Base-by-base conservation (phyloP, 2,113 vertebrate species). In the Dromas ardeola region DNA sequence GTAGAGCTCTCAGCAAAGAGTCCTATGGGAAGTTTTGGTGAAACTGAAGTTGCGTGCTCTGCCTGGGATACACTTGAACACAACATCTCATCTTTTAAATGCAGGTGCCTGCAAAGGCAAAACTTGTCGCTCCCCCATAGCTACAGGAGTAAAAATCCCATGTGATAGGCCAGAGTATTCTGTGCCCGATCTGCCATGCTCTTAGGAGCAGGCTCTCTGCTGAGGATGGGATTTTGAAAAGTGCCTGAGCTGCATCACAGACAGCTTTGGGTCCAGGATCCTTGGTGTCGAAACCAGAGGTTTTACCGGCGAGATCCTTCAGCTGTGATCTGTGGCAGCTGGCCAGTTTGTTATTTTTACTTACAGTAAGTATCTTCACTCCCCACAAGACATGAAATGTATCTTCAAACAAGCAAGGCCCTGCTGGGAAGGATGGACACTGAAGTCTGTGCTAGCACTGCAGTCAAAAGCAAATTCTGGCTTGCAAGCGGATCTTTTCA, bases 171-270 rank as follows among this genome's bases (percentile, higher is more conserved):
- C 30, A 42, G 14, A 11, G n/a, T 23, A 23, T 38, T 40, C 55
- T 15, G 30, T 43, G 43, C 22, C 61, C 6, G 1, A 25, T 26
- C 30, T 49, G 56, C 30, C 49, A 63, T 0, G 0, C 17, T 66
- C 23, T 26, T 16, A 55, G 71, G 20, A 84, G 36, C 15, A 10
- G 9, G 14, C 3, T 84, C 7, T 47, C 50, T 80, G n/a, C n/a
- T 59, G 49, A 79, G 49, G 59, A 19, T 42, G 53, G 29, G 49
- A 47, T 40, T 63, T 42, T 43, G 30, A 63, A 58, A 74, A 59
- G 11, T 0, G 0, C 26, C n/a, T 0, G 6, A 62, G 49, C 30
- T 79, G 34, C 43, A 38, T 12, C 49, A 50, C 43, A 82, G 47
- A 2, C 36, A 36, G 21, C 42, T 82, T 73, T 10, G 16, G 23